Evolutionary conservation across 2,797 vertebrate genomes (phyloP).

Genomic region (Acropternis orthonyx): DNA sequence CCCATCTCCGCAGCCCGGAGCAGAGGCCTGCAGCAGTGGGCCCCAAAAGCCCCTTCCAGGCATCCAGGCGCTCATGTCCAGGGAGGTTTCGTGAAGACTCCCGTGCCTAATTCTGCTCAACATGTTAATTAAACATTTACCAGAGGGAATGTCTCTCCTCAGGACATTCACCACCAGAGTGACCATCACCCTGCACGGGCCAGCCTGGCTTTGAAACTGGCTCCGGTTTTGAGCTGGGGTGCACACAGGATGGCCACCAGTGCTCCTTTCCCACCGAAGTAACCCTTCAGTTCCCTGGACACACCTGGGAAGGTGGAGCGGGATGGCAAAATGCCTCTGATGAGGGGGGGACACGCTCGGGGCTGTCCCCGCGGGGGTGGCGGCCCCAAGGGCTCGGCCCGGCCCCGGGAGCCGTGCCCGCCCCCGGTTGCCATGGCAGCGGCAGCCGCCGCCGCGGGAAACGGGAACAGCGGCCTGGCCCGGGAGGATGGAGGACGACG

Average conservation of each 20-base stretch:
- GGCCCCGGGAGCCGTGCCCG: neutral
- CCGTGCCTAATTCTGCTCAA: neutral
- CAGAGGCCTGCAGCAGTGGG: neutral
- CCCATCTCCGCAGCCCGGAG: neutral
- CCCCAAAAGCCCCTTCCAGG: neutral
- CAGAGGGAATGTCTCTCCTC: neutral
- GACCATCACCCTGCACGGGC: neutral
- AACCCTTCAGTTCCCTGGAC: neutral
- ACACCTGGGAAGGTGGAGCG: fast-evolving
- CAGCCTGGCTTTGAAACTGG: neutral
- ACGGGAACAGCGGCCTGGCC: neutral
- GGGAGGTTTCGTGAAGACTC: neutral
- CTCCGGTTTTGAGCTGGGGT: neutral
- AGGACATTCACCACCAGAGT: neutral
- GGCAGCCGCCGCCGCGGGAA: neutral
- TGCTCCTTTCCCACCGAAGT: fast-evolving
- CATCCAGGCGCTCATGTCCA: fast-evolving
- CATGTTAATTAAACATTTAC: neutral
- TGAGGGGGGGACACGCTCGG: fast-evolving
- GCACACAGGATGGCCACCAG: neutral
- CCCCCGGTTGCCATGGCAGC: slow-evolving; percentile 46
- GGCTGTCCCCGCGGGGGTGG: fast-evolving
- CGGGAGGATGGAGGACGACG: slow-evolving; percentile 69
- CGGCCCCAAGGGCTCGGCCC: no score
- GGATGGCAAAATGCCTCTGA: fast-evolving